A percentile compares a stretch with the other conserved stretches of the same genome.
These are phyloP conservation scores for Arenaria interpres DNA, from an alignment of 2,113 vertebrate genomes.

Conservation along the genomic window DNA sequence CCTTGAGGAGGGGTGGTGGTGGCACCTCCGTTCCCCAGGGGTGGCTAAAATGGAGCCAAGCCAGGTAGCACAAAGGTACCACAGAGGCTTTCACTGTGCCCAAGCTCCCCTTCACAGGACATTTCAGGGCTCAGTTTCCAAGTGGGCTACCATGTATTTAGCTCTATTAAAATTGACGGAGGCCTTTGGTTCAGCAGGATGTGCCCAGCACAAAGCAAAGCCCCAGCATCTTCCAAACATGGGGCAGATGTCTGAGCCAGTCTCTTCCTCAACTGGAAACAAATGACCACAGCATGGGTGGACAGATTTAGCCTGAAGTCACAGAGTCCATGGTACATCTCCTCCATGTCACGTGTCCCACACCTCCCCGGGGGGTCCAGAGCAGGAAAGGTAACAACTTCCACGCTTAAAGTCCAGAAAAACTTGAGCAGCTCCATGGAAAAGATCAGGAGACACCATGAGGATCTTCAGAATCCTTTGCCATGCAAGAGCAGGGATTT, in stretches of 20 bases:
- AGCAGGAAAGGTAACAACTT: neutral
- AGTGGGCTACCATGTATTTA: accelerated
- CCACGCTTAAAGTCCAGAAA: neutral
- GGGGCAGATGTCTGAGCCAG: neutral
- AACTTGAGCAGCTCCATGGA: accelerated
- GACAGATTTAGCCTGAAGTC: neutral
- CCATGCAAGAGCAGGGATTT: neutral
- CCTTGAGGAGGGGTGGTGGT: neutral
- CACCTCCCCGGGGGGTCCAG: accelerated
- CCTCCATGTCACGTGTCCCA: neutral
- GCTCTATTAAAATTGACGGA: neutral
- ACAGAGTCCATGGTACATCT: neutral
- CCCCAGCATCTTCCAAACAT: neutral
- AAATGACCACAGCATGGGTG: accelerated
- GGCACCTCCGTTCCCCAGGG: accelerated
- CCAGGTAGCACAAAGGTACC: neutral
- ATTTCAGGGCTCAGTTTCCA: neutral
- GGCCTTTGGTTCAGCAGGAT: neutral
- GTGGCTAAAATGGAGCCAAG: neutral
- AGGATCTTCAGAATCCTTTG: neutral
- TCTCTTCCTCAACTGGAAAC: neutral
- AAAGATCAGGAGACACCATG: accelerated
- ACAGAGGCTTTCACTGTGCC: neutral
- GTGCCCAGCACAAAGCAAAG: neutral
- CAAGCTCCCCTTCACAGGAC: neutral